Evolutionary conservation across 2,113 vertebrate genomes (phyloP).

Genomic region (Austrofundulus limnaeus): DNA sequence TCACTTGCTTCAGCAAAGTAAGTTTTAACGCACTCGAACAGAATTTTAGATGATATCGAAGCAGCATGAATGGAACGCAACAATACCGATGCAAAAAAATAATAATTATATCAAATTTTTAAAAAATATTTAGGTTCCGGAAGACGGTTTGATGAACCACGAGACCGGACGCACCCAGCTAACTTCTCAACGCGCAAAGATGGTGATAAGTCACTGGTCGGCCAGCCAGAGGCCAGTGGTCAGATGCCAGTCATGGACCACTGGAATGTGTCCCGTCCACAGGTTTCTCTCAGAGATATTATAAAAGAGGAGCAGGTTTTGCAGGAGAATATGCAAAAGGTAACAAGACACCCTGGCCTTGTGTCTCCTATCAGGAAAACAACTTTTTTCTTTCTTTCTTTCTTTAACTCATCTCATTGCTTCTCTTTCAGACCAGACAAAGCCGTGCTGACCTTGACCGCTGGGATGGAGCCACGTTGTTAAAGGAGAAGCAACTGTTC

Average conservation of each 20-base stretch:
- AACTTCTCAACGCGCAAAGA: constrained; percentile 51
- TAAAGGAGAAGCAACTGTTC: constrained; percentile 92
- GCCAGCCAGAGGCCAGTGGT: constrained; percentile 60
- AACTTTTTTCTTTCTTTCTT: not conserved
- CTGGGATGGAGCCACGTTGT: constrained; percentile 85
- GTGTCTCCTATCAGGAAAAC: not conserved
- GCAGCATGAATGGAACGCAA: not conserved
- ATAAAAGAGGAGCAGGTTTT: constrained; percentile 93
- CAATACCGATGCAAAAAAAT: too few relatives aligned
- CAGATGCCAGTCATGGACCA: constrained; percentile 86
- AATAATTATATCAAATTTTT: too few relatives aligned
- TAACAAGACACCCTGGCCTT: constrained; percentile 53
- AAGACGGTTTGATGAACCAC: constrained; percentile 52
- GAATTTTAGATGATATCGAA: not conserved
- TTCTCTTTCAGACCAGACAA: constrained; percentile 78
- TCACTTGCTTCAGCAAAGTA: constrained; percentile 83
- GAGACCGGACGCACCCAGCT: constrained; percentile 31
- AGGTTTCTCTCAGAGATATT: constrained; percentile 90
- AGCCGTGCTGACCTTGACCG: constrained; percentile 73
- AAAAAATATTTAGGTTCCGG: constrained; percentile 51
- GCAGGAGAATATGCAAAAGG: constrained; percentile 86
- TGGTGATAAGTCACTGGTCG: constrained; percentile 23
- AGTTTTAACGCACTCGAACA: constrained; percentile 36
- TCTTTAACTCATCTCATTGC: not conserved
- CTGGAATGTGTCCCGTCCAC: constrained; percentile 85